Percentiles rank a stretch among this genome's conserved stretches.
Conservation (phyloP, 2,888 invertebrate species). For the Anticlea derivata region DNA sequence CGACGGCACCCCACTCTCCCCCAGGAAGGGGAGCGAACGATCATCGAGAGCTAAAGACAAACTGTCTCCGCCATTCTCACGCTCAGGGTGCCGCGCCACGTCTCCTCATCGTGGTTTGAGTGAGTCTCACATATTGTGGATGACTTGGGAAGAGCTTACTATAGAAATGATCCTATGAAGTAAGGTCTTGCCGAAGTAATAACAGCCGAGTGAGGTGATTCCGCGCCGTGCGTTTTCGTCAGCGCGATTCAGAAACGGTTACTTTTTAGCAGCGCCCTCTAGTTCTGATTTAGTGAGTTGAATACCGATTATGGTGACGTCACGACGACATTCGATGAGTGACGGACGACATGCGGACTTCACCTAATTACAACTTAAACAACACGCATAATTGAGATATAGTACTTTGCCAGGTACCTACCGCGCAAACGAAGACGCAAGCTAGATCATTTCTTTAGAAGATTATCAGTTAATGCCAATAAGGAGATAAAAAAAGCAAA, state of each 20-base stretch:
- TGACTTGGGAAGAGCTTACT: constrained; percentile 8
- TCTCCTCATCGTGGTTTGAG: constrained; percentile 13
- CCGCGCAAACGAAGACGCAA: too few relatives aligned
- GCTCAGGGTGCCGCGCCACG: constrained; percentile 12
- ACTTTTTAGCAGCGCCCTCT: constrained; percentile 7
- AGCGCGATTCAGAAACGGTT: constrained; percentile 10
- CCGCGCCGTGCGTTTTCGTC: constrained; percentile 9
- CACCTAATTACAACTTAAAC: too few relatives aligned
- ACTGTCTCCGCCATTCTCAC: constrained; percentile 2
- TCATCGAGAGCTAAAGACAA: constrained; percentile 10
- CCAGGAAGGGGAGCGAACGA: constrained; percentile 15
- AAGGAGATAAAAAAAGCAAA: too few relatives aligned
- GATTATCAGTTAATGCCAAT: too few relatives aligned
- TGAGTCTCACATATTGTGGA: constrained; percentile 4
- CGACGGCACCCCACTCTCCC: constrained; percentile 14
- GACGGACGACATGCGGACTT: constrained; percentile 4
- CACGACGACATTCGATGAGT: neutral
- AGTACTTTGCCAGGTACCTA: too few relatives aligned
- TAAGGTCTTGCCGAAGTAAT: neutral
- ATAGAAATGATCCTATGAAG: constrained; percentile 13
- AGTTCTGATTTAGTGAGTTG: neutral
- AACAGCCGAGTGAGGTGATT: neutral
- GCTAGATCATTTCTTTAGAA: too few relatives aligned
- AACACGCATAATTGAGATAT: too few relatives aligned
- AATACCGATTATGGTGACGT: neutral